phyloP scores from a whole-genome alignment of 2,888 invertebrate genomes.

The Amblyjoppa fuscipennis region DNA sequence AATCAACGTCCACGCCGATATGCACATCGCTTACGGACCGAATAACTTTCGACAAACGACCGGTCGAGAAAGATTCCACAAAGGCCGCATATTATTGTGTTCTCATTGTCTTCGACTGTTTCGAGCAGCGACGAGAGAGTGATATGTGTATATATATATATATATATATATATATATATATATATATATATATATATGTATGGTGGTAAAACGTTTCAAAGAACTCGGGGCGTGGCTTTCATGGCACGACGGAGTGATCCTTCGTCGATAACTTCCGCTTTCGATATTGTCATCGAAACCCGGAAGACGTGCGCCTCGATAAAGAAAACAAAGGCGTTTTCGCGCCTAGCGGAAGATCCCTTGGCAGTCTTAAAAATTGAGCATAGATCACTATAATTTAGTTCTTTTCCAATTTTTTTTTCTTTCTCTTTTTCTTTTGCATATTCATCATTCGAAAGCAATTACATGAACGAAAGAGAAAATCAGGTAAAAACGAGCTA shows the following conservation, averaged over 20 bases:
- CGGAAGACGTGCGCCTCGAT: slow-evolving; percentile 36
- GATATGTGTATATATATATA: background rate
- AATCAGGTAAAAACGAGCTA: slow-evolving; percentile 16
- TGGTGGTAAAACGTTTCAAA: slow-evolving; percentile 19
- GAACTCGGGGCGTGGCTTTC: slow-evolving; percentile 55
- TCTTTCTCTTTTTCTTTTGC: background rate
- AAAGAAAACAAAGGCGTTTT: slow-evolving; percentile 28
- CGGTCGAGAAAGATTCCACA: slow-evolving; percentile 31
- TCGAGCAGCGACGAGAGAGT: slow-evolving; percentile 20
- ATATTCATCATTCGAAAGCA: slow-evolving; percentile 12
- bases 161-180: background rate
- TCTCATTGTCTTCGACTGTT: slow-evolving; percentile 52
- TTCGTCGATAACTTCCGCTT: slow-evolving; percentile 12
- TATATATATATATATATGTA: background rate
- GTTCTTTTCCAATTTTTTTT: background rate
- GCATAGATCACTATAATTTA: slow-evolving; percentile 44
- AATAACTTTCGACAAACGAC: slow-evolving; percentile 45
- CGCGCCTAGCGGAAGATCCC: slow-evolving; percentile 34
- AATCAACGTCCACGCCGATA: slow-evolving; percentile 9
- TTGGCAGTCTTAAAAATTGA: slow-evolving; percentile 64
- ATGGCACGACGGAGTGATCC: slow-evolving; percentile 28
- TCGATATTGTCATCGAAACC: slow-evolving; percentile 24
- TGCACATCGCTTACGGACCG: background rate
- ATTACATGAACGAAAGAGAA: slow-evolving; percentile 42
- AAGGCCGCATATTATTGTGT: slow-evolving; percentile 50